Conservation (phyloP, 2,113 vertebrate species). For the Phalacrocorax aristotelis region DNA sequence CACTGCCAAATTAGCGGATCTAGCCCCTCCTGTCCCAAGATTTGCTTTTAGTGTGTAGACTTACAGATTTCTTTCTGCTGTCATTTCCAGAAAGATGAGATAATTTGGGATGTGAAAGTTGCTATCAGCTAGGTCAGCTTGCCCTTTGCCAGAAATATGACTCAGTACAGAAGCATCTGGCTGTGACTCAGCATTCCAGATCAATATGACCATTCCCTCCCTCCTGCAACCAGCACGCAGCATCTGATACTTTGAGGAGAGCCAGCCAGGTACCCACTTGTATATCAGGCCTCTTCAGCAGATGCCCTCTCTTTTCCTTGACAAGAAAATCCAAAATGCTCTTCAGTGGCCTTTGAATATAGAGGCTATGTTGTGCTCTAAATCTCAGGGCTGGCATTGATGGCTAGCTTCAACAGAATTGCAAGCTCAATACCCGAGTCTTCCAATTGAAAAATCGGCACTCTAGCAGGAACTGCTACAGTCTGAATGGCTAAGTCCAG, state of each 20-base stretch:
- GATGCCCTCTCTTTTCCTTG: background rate
- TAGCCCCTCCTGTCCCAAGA: background rate
- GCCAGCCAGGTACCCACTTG: background rate
- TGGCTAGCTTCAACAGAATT: background rate
- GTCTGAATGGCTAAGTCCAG: background rate
- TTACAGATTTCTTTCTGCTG: background rate
- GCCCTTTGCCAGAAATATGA: background rate
- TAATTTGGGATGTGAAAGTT: background rate
- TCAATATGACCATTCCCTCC: background rate
- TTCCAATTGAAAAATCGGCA: background rate
- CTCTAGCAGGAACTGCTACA: background rate
- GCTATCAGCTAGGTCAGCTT: background rate
- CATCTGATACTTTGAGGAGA: background rate
- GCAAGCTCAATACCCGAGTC: background rate
- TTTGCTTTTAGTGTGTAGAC: background rate
- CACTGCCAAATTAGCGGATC: background rate
- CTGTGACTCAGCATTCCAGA: conserved; percentile 9
- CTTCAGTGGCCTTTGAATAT: background rate
- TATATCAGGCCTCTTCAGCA: background rate
- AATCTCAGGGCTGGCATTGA: background rate
- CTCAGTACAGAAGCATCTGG: background rate
- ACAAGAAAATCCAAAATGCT: background rate
- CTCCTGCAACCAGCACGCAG: background rate
- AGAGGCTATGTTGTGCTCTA: fast-evolving
- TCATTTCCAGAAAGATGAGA: background rate